Base-by-base conservation (phyloP, 2,113 vertebrate genomes). In the Archocentrus centrarchus region DNA sequence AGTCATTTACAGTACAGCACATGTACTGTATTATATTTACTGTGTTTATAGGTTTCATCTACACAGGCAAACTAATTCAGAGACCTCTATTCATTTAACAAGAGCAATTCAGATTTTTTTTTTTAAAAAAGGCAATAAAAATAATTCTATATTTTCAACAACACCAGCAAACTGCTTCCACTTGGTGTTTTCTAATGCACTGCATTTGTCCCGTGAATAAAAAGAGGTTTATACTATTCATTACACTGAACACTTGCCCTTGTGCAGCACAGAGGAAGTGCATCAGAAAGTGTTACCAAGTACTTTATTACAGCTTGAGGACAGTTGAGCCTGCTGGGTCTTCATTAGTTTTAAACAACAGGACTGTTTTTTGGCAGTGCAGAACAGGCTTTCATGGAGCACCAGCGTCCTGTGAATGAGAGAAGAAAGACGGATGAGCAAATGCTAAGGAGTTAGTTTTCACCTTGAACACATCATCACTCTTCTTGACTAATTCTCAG, bases 401-500 rank as follows among this genome's bases (percentile, higher is more conserved):
- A 10, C 77, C 14, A 3, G 17, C 61, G 80, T 83, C 9, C 73
- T 64, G 78, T 41, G 86, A 92, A 86, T 79, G 84, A 89, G 59
- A 85, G 83, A 78, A 41, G 44, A 79, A 64, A 93, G 94, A 95
- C 76, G 82, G 93, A 95, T 93, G 90, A 84, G 81, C 9, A n/a
- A 55, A 81, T 77, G 61, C 75, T 73, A 75, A 93, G 78, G 89
- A 92, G 89, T 94, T 94, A 75, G 92, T 95, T 95, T 94, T 94
- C 92, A 95, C 93, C 93, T 93, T 90, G 90, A 93, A 90, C 91
- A 90, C 84, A 41, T 68, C 91, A 95, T 95, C 92, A 84, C 70
- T 95, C 93, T 93, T 93, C 81, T 82, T 93, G 93, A 95, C 91
- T 92, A 93, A 95, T 94, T 91, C 75, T 81, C 76, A 81, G 83